Evolutionary conservation across 2,888 invertebrate species (phyloP), one percentile per base, ranked within the genome.

Genomic region (Oxystoma pomonae): DNA sequence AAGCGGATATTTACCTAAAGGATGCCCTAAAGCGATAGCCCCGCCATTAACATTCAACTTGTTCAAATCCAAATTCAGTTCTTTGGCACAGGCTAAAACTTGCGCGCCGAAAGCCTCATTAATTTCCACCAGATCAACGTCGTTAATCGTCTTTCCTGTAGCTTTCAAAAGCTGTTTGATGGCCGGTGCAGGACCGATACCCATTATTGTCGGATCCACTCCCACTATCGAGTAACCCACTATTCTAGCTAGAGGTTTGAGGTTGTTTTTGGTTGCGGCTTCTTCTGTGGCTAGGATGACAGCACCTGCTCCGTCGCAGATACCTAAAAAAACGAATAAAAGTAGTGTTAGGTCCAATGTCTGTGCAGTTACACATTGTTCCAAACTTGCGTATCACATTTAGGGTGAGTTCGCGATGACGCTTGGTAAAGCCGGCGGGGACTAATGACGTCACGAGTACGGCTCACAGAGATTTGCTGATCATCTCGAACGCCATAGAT

Each of bases 71-170:
- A 99, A 80, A 67, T 90, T 88, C 57, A 99, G 83, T 58, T 93
- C 96, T 76, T 94, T 94, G 57, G 90, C 91, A 72, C 98, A 98
- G 0, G 98, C 90, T 60, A 99, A 82, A 1, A 93, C 92, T 82
- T 99, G 99, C 0, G 97, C 92, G 56, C 90, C 95, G 84, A 99
- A 99, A 0, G 99, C 99, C 82, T 99, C 99, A 82, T 99, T 99
- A 71, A 98, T 96, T 86, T 98, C 98, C 76, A 98, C 83, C 59
- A 99, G 82, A 79, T 98, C 98, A 68, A 99, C 87, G 71, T 98
- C 94, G 58, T 91, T 87, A 53, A 98, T 78, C 17, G 86, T 86
- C 76, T 93, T 83, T 58, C 92, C 92, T 56, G 93, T 85, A 62
- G 85, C 85, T 76, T 91, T 90, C 17, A 97, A 85, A 19, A 98